phyloP scores from a whole-genome alignment of 2,113 vertebrate genomes.

The Asarcornis scutulata region DNA sequence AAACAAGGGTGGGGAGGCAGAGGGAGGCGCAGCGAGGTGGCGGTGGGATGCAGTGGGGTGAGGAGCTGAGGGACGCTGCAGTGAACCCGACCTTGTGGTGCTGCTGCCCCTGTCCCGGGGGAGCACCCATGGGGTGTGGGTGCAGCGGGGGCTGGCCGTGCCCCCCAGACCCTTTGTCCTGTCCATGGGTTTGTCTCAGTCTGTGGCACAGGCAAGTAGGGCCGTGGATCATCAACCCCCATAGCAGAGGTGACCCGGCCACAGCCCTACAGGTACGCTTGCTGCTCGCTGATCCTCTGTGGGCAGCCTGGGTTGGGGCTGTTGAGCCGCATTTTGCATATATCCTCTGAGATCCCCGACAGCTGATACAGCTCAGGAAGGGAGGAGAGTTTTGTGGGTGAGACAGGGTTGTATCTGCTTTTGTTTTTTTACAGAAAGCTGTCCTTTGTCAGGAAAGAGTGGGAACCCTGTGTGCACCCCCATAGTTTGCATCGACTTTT shows the following conservation, averaged over 20 bases:
- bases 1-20: slow-evolving; percentile 34
- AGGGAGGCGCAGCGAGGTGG: not conserved
- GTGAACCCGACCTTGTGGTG: not conserved
- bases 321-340: not conserved
- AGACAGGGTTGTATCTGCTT: not conserved
- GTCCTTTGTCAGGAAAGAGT: not conserved
- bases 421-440: not conserved
- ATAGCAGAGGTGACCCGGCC: not conserved
- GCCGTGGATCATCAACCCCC: not conserved
- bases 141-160: not conserved
- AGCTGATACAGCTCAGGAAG: not conserved
- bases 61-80: not conserved
- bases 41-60: not conserved
- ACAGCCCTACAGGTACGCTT: not conserved
- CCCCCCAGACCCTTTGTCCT: not conserved
- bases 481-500: not conserved
- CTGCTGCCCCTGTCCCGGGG: not conserved
- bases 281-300: rapidly evolving
- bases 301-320: rapidly evolving
- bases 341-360: not conserved
- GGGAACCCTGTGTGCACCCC: not conserved
- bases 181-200: not conserved
- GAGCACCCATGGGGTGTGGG: rapidly evolving
- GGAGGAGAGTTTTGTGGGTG: not conserved
- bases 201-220: not conserved